Evolutionary conservation across 2,113 vertebrate genomes (phyloP).

Genomic region (Malurus elegans): DNA sequence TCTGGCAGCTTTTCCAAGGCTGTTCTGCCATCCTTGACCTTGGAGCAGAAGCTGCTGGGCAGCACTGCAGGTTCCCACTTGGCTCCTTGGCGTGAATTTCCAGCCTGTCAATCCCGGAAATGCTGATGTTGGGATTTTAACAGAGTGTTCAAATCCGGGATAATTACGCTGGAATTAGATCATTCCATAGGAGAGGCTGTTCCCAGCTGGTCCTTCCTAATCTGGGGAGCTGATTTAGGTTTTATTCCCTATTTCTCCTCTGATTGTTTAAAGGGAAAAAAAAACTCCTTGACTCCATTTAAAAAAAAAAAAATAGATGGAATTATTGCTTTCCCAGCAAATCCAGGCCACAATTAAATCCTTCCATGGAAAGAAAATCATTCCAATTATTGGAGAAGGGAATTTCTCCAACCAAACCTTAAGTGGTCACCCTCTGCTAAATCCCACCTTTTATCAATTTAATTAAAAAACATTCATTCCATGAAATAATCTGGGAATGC

Average conservation of each 20-base stretch:
- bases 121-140: not conserved
- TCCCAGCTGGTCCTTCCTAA: not conserved
- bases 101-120: not conserved
- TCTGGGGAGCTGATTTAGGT: not conserved
- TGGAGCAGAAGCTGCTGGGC: not conserved
- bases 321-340: not conserved
- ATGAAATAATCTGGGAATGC: not conserved
- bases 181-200: not conserved
- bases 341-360: not conserved
- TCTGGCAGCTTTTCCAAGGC: slow-evolving; percentile 25
- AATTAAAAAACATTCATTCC: slow-evolving; percentile 12
- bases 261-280: not conserved
- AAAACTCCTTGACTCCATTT: not conserved
- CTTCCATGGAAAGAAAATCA: not conserved
- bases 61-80: not conserved
- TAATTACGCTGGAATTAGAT: not conserved
- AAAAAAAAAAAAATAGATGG: not conserved
- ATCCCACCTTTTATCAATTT: not conserved
- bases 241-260: not conserved
- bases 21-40: slow-evolving; percentile 19
- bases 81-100: not conserved
- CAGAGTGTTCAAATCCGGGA: not conserved
- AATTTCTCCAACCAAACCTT: not conserved
- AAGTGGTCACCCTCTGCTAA: not conserved
- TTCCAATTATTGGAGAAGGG: not conserved